phyloP scores from a whole-genome alignment of 2,888 invertebrate genomes.

The Drosophila villosipedis region DNA sequence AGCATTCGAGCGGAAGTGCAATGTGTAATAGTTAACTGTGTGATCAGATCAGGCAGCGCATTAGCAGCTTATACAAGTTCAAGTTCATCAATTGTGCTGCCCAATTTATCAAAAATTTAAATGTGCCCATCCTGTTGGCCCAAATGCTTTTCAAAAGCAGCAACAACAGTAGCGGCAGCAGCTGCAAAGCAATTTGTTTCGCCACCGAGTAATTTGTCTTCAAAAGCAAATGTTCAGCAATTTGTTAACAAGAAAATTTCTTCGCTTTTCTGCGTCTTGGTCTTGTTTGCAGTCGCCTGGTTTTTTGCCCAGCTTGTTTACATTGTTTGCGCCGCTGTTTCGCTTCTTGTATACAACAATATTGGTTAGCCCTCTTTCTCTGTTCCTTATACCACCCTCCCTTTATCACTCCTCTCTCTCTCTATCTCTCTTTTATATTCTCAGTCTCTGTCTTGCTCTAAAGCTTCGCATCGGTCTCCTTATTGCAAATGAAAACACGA shows the following conservation, averaged over 20 bases:
- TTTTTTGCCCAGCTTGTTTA: slow-evolving; percentile 68
- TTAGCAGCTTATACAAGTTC: slow-evolving; percentile 34
- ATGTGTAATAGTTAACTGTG: slow-evolving; percentile 25
- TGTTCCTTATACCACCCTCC: background rate
- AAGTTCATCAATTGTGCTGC: slow-evolving; percentile 48
- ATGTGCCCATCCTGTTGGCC: slow-evolving; percentile 32
- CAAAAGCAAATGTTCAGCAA: slow-evolving; percentile 80
- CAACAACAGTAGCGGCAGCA: slow-evolving; percentile 23
- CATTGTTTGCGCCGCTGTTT: slow-evolving; percentile 62
- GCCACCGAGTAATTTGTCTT: slow-evolving; percentile 80
- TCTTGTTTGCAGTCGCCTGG: slow-evolving; percentile 66
- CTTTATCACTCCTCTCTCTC: background rate
- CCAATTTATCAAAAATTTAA: slow-evolving; percentile 48
- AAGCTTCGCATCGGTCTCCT: slow-evolving; percentile 6
- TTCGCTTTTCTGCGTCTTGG: slow-evolving; percentile 62
- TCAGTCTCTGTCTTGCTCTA: background rate
- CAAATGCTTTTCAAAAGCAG: slow-evolving; percentile 27
- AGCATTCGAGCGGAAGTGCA: slow-evolving; percentile 22
- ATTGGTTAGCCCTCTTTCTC: slow-evolving; percentile 29
- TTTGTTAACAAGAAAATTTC: slow-evolving; percentile 81
- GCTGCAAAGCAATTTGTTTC: slow-evolving; percentile 78
- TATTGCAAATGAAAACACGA: slow-evolving; percentile 72
- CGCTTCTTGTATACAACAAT: slow-evolving; percentile 40
- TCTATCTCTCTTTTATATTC: background rate
- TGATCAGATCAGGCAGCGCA: slow-evolving; percentile 16